Conservation (phyloP, 2,113 vertebrate genomes). For the Zosterops japonicus region DNA sequence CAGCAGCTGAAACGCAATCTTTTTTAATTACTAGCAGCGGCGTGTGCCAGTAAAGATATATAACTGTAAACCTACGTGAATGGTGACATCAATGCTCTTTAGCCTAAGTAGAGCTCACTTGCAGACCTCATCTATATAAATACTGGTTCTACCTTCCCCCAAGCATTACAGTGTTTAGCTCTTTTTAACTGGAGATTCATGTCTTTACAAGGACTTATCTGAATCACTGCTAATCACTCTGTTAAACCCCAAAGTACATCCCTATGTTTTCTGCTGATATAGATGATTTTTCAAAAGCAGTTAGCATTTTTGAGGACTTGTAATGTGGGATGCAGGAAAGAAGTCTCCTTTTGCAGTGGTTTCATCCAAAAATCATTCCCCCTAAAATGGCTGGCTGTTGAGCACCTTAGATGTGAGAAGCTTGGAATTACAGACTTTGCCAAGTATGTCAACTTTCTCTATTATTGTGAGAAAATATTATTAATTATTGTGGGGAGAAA, state of each 20-base stretch:
- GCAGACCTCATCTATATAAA: neutral
- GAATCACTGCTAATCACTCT: neutral
- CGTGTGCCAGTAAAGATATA: neutral
- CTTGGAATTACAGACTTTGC: neutral
- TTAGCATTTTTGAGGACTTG: neutral
- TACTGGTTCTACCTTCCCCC: neutral
- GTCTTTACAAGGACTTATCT: neutral
- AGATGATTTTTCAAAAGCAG: neutral
- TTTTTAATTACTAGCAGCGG: constrained; percentile 20
- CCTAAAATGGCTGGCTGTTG: neutral
- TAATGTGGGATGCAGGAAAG: neutral
- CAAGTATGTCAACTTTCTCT: neutral
- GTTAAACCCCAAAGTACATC: neutral
- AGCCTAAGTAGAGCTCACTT: neutral
- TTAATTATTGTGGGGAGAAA: neutral
- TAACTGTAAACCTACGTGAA: neutral
- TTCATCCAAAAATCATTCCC: neutral
- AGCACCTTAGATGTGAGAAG: neutral
- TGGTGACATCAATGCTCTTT: constrained; percentile 21
- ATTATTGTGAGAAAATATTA: neutral
- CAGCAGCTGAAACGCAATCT: neutral
- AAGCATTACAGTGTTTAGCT: neutral
- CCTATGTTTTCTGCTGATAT: neutral
- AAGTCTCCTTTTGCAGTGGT: neutral
- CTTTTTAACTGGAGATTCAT: neutral